A percentile compares a stretch with the other conserved stretches of the same genome.
Conservation (phyloP, 2,113 vertebrate genomes). For the Apistogramma diplotaenia region DNA sequence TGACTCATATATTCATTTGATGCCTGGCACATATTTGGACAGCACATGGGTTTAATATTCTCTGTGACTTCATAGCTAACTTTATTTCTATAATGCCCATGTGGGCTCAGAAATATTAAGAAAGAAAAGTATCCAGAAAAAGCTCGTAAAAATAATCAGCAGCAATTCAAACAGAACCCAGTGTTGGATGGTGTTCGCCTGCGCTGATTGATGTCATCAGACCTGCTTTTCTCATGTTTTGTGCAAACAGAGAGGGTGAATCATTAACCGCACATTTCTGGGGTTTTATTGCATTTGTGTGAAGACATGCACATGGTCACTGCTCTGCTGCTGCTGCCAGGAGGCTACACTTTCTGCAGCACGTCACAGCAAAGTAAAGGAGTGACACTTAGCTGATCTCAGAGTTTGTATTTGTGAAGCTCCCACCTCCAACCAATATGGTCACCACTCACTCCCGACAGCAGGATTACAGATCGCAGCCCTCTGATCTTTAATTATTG, state of each 20-base stretch:
- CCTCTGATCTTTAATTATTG: background rate
- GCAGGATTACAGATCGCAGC: background rate
- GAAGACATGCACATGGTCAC: background rate
- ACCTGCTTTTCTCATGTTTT: background rate
- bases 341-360: no score
- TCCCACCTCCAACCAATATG: background rate
- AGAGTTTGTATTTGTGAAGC: background rate
- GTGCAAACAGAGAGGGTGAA: background rate
- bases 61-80: background rate
- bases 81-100: rapidly evolving
- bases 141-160: background rate
- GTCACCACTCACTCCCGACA: background rate
- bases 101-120: background rate
- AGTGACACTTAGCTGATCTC: no score
- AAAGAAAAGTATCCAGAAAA: background rate
- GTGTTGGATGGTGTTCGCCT: background rate
- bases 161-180: background rate
- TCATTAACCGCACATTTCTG: slow-evolving; percentile 17
- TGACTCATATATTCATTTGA: background rate
- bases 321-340: slow-evolving; percentile 4
- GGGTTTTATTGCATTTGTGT: slow-evolving; percentile 27
- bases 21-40: background rate
- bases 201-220: background rate
- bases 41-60: background rate
- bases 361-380: no score